Percentiles rank a stretch among this genome's conserved stretches.
Conservation (phyloP, 2,113 vertebrate genomes). For the Ptilonorhynchus violaceus region DNA sequence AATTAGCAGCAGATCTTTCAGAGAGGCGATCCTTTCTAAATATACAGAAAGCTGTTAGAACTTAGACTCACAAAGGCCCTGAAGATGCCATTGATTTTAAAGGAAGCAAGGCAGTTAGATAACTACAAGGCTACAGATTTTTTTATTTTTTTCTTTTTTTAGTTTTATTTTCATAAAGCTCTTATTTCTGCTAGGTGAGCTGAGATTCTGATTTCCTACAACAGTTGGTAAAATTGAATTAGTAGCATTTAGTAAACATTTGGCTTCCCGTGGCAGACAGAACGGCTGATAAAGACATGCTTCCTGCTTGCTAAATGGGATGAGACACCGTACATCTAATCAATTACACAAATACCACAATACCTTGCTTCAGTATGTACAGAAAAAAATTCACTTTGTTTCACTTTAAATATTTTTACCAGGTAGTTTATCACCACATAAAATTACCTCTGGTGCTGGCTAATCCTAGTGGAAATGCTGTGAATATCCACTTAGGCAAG, state of each 20-base stretch:
- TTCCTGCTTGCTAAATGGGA: background rate
- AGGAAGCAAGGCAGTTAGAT: background rate
- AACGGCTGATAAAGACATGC: background rate
- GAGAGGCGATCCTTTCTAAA: background rate
- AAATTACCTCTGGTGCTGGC: background rate
- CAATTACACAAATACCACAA: background rate
- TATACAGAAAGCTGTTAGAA: background rate
- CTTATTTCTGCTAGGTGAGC: background rate
- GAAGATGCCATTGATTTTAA: background rate
- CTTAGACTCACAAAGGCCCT: background rate
- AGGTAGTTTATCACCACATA: background rate
- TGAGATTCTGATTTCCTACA: background rate
- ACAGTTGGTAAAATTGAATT: background rate
- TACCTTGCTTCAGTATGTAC: background rate
- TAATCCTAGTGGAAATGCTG: background rate
- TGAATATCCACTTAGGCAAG: background rate
- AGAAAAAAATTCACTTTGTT: background rate
- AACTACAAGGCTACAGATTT: background rate
- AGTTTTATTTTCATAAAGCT: background rate
- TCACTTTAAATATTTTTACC: background rate
- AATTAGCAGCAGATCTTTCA: background rate
- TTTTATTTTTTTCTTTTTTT: background rate
- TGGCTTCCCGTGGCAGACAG: background rate
- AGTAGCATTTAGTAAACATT: background rate
- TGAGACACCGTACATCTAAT: background rate